A percentile compares a stretch with the other conserved stretches of the same genome.
phyloP scores from a whole-genome alignment of 1,140 invertebrate species.

The Portunus trituberculatus region DNA sequence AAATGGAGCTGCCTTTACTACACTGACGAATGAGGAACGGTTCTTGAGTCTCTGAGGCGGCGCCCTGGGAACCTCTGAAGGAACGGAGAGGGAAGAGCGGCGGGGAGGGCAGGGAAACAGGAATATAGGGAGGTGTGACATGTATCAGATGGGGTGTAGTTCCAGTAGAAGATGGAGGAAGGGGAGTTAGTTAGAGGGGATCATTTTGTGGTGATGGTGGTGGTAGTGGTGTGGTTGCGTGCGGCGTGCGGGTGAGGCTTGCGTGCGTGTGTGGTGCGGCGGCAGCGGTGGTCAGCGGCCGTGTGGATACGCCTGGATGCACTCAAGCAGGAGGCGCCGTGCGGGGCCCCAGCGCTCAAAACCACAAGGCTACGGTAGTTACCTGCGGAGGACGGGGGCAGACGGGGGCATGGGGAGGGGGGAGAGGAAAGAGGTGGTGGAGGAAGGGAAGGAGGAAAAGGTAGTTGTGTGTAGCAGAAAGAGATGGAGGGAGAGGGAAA shows the following conservation, averaged over 20 bases:
- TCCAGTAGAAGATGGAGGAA: too few relatives aligned
- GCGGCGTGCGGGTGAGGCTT: not conserved
- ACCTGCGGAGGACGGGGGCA: not conserved
- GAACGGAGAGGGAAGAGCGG: not conserved
- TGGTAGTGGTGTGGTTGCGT: not conserved
- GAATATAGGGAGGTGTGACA: too few relatives aligned
- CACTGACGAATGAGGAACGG: not conserved
- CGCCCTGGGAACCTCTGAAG: not conserved
- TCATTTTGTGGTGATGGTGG: not conserved
- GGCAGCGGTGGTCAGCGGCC: not conserved
- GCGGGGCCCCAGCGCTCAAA: not conserved
- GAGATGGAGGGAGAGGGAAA: not conserved
- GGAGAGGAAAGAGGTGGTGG: not conserved
- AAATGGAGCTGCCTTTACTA: not conserved
- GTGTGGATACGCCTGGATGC: not conserved
- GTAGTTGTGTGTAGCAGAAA: not conserved
- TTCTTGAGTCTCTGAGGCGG: not conserved
- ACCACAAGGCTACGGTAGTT: slow-evolving; percentile 9
- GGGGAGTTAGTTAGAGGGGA: not conserved
- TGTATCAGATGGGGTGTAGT: too few relatives aligned
- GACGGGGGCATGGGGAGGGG: not conserved
- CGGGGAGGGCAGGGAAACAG: too few relatives aligned
- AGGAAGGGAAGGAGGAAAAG: not conserved
- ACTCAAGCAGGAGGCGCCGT: not conserved
- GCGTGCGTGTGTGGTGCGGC: not conserved